Conservation (phyloP, 2,888 invertebrate species). For the Drosophila tripunctata region DNA sequence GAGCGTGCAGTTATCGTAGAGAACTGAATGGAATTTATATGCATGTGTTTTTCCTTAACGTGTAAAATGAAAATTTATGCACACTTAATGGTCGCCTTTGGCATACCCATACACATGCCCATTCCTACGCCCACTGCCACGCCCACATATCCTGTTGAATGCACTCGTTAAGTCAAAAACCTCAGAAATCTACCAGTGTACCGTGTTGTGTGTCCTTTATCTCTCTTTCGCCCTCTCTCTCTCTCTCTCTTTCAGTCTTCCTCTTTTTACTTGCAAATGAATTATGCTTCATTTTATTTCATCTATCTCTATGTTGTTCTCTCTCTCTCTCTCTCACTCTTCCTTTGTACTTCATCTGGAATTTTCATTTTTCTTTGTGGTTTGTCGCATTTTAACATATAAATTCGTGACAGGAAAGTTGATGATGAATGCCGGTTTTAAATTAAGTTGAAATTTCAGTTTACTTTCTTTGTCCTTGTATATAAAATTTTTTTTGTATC, state of each 20-base stretch:
- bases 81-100: slow-evolving; percentile 60
- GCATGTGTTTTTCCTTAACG: slow-evolving; percentile 49
- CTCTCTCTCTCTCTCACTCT: background rate
- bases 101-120: slow-evolving; percentile 3
- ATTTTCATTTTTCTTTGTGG: slow-evolving; percentile 43
- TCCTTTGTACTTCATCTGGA: slow-evolving; percentile 8
- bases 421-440: slow-evolving; percentile 53
- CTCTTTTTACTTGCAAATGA: slow-evolving; percentile 36
- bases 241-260: background rate
- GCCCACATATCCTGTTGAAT: slow-evolving; percentile 57
- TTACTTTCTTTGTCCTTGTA: background rate
- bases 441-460: slow-evolving; percentile 54
- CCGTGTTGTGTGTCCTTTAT: background rate
- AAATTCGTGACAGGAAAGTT: slow-evolving; percentile 55
- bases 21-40: slow-evolving; percentile 45
- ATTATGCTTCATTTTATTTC: slow-evolving; percentile 58
- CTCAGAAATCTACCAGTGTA: slow-evolving; percentile 26
- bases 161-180: slow-evolving; percentile 50
- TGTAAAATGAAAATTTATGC: slow-evolving; percentile 67
- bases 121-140: slow-evolving; percentile 15
- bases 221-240: background rate
- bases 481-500: background rate
- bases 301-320: background rate
- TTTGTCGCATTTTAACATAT: slow-evolving; percentile 54
- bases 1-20: slow-evolving; percentile 36